phyloP scores from a whole-genome alignment of 2,888 invertebrate species.

The Hybos culiciformis region DNA sequence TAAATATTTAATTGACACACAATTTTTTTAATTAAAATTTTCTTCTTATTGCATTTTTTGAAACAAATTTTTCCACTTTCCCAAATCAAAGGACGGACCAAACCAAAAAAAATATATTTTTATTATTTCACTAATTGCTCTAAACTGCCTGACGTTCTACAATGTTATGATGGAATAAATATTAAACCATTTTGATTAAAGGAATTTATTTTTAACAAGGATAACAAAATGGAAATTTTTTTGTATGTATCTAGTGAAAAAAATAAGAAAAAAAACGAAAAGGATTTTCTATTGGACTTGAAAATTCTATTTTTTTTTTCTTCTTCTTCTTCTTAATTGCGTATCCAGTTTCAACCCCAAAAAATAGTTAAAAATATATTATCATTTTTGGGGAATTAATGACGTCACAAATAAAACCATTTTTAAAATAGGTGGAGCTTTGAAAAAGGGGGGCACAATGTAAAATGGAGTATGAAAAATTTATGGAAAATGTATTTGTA shows the following conservation, averaged over 20 bases:
- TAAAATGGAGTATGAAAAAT: no score
- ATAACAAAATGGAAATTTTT: not conserved
- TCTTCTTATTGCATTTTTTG: no score
- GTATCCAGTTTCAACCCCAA: not conserved
- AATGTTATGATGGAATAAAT: constrained; percentile 34
- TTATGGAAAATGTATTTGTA: no score
- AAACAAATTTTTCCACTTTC: no score
- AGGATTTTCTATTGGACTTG: no score
- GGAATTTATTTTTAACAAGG: not conserved
- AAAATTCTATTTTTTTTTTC: not conserved
- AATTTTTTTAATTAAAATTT: no score
- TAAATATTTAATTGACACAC: no score
- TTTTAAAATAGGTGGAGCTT: not conserved
- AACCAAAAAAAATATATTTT: no score
- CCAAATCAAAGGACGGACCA: constrained; percentile 22
- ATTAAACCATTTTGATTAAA: constrained; percentile 8
- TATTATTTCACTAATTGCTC: no score
- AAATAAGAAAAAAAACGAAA: no score
- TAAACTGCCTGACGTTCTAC: constrained; percentile 37
- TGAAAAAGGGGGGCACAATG: no score
- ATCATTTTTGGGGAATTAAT: not conserved
- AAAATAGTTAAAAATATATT: not conserved
- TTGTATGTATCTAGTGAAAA: not conserved
- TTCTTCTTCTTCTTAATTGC: not conserved
- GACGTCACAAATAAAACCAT: not conserved